Evolutionary conservation across 2,888 invertebrate genomes (phyloP).

Genomic region (Athalia cordata): DNA sequence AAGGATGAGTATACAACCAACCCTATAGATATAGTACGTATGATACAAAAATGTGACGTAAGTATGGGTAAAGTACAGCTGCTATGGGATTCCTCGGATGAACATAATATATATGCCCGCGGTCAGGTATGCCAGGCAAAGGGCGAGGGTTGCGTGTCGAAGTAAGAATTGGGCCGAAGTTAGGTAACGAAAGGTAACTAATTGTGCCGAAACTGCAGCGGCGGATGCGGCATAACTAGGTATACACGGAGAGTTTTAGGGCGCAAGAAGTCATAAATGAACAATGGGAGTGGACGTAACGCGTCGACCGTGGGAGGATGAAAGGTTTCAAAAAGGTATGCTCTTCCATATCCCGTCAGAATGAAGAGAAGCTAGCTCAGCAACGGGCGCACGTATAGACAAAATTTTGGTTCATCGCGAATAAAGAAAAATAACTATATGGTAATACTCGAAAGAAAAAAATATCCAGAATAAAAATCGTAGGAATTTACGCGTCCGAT

Average conservation of each 20-base stretch:
- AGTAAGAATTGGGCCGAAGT: not conserved
- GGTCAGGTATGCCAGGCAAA: not conserved
- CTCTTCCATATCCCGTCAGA: not conserved
- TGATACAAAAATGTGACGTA: too few relatives aligned
- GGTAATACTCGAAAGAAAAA: too few relatives aligned
- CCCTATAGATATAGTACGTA: too few relatives aligned
- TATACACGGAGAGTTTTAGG: constrained; percentile 6
- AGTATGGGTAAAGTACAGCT: too few relatives aligned
- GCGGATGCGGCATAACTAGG: not conserved
- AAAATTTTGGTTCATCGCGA: too few relatives aligned
- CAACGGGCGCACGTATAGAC: too few relatives aligned
- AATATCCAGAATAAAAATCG: too few relatives aligned
- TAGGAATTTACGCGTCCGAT: too few relatives aligned
- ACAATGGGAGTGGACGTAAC: constrained; percentile 35
- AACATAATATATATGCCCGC: not conserved
- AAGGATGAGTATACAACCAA: too few relatives aligned
- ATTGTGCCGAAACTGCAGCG: constrained; percentile 19
- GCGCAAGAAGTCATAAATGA: constrained; percentile 36
- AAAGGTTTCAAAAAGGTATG: constrained; percentile 29
- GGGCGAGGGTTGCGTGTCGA: constrained; percentile 13
- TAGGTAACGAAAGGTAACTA: constrained; percentile 30
- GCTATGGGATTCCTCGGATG: too few relatives aligned
- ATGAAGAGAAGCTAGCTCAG: not conserved
- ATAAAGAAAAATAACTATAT: too few relatives aligned
- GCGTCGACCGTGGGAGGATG: constrained; percentile 39